Base-by-base conservation (phyloP, 2,888 invertebrate species). In the Xanthia togata region DNA sequence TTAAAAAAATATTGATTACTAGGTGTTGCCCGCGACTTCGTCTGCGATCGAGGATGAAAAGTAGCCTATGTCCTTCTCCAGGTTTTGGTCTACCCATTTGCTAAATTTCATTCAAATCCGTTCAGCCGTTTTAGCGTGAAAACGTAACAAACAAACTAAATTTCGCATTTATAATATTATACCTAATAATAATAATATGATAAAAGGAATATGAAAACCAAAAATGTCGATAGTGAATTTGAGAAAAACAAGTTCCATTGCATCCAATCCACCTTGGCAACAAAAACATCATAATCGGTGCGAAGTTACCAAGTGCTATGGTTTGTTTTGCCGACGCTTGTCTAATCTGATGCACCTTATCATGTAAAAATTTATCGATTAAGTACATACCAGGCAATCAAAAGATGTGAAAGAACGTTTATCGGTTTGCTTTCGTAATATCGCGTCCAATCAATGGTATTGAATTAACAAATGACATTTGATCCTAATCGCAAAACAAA, bases 401-500 rank as follows among this genome's bases (percentile, higher is more conserved):
- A 50, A 70, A 76, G 12, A 82, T 73, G 62, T 69, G 59, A 86
- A 73, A 72, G 73, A 73, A 73, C 44, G 53, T 38, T 79, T 80
- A 86, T 85, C 62, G 65, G 31, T 59, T 63, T 67, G 63, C 57
- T 80, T 78, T 85, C 60, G 73, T 59, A 76, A 76, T 86, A 83
- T 83, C 80, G 63, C 47, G 44, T 64, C 50, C 70, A 77, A 80
- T 85, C 77, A 70, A 68, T 59, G 73, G 64, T 67, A 84, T 75
- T 79, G 60, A 71, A 83, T 79, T 78, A 76, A 70, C 70, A 65
- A 75, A 76, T 83, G 80, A 83, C 80, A 76, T 85, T 80, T 83
- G 83, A 83, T 73, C 73, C 62, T 76, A 86, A 86, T 83, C 76
- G 60, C 77, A 82, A 73, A 81, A 83, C 70, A 82, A 86, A 83